Evolutionary conservation across 2,113 vertebrate species (phyloP).

Genomic region (Ageneiosus marmoratus): DNA sequence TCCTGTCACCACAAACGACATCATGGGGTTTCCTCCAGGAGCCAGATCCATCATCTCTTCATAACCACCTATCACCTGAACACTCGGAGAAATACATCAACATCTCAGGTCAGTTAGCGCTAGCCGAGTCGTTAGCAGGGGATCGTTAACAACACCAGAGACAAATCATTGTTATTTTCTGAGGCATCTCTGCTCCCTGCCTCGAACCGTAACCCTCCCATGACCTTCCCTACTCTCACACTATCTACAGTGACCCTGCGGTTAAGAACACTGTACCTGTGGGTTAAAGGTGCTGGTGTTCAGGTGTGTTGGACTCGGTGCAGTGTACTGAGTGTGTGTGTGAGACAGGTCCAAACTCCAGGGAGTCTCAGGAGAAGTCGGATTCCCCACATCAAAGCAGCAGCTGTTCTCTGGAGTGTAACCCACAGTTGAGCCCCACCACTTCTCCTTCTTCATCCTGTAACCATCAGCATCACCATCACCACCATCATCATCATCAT

Average conservation of each 20-base stretch:
- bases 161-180: too few species aligned
- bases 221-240: background rate
- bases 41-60: constrained; percentile 41
- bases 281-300: too few species aligned
- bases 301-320: constrained; percentile 11
- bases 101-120: background rate
- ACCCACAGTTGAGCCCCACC: background rate
- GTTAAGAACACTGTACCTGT: background rate
- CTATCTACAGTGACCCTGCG: background rate
- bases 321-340: background rate
- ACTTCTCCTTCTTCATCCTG: background rate
- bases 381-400: background rate
- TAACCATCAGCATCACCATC: background rate
- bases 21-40: constrained; percentile 55
- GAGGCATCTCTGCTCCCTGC: background rate
- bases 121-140: background rate
- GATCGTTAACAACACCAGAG: background rate
- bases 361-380: background rate
- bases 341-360: background rate
- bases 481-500: background rate
- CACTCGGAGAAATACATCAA: background rate
- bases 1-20: constrained; percentile 53
- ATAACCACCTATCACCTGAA: constrained; percentile 39
- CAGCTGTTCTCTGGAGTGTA: background rate
- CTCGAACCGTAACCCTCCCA: background rate